These are phyloP conservation scores for Fratercula arctica DNA, from an alignment of 2,797 vertebrate species.

Conservation along the genomic window DNA sequence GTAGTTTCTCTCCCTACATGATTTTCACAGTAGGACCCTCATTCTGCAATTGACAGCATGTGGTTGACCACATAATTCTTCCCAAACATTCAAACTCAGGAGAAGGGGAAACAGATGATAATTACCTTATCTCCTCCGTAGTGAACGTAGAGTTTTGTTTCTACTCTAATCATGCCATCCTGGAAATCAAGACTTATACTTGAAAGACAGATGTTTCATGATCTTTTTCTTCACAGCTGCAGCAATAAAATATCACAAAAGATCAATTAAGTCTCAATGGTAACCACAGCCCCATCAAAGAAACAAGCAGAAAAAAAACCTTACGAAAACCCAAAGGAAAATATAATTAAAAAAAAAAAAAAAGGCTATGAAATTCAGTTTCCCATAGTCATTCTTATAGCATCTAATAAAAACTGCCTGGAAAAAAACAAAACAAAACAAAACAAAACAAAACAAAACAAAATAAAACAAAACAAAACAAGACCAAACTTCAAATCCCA, in stretches of 20 bases:
- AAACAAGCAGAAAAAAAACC: neutral
- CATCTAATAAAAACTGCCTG: neutral
- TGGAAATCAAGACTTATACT: neutral
- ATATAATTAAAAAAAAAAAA: rapidly evolving
- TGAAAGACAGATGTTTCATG: neutral
- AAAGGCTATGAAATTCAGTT: neutral
- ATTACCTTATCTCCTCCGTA: neutral
- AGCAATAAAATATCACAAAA: neutral
- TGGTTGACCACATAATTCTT: neutral
- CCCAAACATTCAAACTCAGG: neutral
- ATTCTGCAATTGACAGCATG: neutral
- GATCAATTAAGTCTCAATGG: neutral
- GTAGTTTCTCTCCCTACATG: neutral
- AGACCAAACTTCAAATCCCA: too few relatives aligned
- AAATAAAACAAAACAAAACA: too few relatives aligned
- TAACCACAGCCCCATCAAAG: neutral
- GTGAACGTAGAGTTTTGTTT: neutral
- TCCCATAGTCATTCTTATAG: neutral
- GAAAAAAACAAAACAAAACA: neutral
- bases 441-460: too few relatives aligned
- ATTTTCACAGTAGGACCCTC: neutral
- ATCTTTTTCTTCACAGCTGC: neutral
- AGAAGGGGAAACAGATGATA: neutral
- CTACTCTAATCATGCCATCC: neutral
- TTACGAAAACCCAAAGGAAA: neutral